These are phyloP conservation scores for Helobdella robusta DNA, from an alignment of 2,888 invertebrate species.

Conservation along the genomic window DNA sequence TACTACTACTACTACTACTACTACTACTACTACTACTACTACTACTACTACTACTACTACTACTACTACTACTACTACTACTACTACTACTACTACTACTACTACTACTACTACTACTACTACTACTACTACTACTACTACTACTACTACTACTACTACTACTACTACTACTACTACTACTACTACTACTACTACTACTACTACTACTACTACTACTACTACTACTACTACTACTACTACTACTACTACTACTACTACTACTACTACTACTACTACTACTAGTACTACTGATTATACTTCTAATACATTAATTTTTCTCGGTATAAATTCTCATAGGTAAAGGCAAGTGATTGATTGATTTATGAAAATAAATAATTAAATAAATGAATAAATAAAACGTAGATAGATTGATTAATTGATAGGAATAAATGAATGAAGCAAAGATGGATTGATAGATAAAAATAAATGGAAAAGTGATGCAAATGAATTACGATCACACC, in stretches of 20 bases:
- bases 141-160: slow-evolving; percentile 16
- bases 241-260: slow-evolving; percentile 16
- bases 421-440: too few species aligned
- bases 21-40: slow-evolving; percentile 16
- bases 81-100: slow-evolving; percentile 16
- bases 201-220: slow-evolving; percentile 16
- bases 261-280: slow-evolving; percentile 16
- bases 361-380: too few species aligned
- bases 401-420: too few species aligned
- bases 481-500: slow-evolving; percentile 27
- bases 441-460: too few species aligned
- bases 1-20: slow-evolving; percentile 15
- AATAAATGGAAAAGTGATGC: background rate
- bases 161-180: slow-evolving; percentile 16
- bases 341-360: too few species aligned
- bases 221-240: slow-evolving; percentile 16
- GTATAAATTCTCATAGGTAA: slow-evolving; percentile 1
- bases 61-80: slow-evolving; percentile 16
- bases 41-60: slow-evolving; percentile 16
- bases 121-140: slow-evolving; percentile 16
- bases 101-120: slow-evolving; percentile 16
- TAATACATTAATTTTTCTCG: background rate
- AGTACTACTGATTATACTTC: slow-evolving; percentile 9
- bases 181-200: slow-evolving; percentile 4
- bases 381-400: too few species aligned